Evolutionary conservation across 2,113 vertebrate species (phyloP).

Genomic region (Clarias batrachus): DNA sequence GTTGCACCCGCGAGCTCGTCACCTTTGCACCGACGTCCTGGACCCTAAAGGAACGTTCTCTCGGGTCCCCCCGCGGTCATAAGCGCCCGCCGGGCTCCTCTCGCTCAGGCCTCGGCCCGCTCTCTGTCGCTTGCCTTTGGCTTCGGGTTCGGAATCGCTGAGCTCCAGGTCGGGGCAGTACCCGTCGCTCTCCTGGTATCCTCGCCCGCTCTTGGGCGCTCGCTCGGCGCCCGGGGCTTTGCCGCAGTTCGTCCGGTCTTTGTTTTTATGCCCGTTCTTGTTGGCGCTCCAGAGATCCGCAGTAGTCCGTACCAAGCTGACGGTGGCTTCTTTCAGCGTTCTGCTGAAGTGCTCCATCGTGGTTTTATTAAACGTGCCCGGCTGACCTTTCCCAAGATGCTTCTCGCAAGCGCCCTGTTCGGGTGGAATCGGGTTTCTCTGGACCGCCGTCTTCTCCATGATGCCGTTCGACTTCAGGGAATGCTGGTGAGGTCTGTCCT

Average conservation of each 20-base stretch:
- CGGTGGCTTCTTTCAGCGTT: constrained; percentile 91
- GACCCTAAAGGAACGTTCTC: constrained; percentile 78
- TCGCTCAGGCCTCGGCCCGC: constrained; percentile 67
- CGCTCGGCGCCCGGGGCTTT: constrained; percentile 74
- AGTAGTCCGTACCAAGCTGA: constrained; percentile 82
- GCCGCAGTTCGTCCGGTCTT: constrained; percentile 80
- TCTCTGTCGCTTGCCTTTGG: constrained; percentile 78
- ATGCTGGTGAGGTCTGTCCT: constrained; percentile 27
- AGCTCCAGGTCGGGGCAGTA: constrained; percentile 95
- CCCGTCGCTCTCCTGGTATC: constrained; percentile 89
- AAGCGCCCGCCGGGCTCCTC: constrained; percentile 69
- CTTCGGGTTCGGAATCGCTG: constrained; percentile 93
- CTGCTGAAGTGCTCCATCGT: constrained; percentile 85
- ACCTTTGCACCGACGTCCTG: constrained; percentile 86
- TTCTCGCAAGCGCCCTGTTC: constrained; percentile 72
- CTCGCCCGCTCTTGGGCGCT: constrained; percentile 65
- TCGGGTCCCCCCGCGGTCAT: constrained; percentile 66
- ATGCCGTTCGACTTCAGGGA: constrained; percentile 79
- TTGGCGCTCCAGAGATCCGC: constrained; percentile 83
- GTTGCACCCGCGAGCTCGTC: constrained; percentile 66
- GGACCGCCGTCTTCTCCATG: constrained; percentile 73
- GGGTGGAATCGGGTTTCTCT: constrained; percentile 73
- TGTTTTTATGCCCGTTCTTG: constrained; percentile 78
- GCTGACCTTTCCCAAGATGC: constrained; percentile 67
- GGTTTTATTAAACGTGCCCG: constrained; percentile 76